Evolutionary conservation across 2,797 vertebrate genomes (phyloP).

Genomic region (Tamandua tetradactyla): DNA sequence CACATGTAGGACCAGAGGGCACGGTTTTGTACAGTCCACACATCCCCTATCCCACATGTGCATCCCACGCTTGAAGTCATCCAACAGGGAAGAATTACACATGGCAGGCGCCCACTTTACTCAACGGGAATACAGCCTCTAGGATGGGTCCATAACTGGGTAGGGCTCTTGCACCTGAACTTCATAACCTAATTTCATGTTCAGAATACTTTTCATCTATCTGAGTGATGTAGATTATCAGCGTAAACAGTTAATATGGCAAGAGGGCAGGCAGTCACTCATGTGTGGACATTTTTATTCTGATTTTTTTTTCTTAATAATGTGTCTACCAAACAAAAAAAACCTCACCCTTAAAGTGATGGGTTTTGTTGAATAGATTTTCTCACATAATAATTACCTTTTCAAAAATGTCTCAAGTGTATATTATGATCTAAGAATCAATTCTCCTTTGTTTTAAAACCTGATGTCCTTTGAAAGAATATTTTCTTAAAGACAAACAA

Average conservation of each 20-base stretch:
- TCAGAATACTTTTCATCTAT: not conserved
- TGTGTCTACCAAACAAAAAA: not conserved
- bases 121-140: not conserved
- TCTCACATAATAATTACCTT: conserved; percentile 54
- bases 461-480: not conserved
- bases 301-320: not conserved
- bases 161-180: not conserved
- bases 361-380: conserved; percentile 43
- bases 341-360: conserved; percentile 13
- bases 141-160: not conserved
- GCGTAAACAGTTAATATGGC: not conserved
- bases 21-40: not conserved
- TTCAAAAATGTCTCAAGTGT: not conserved
- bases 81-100: not conserved
- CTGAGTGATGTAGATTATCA: not conserved
- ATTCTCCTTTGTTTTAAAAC: conserved; percentile 21
- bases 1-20: not conserved
- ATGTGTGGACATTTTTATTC: not conserved
- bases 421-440: conserved; percentile 31
- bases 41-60: not conserved
- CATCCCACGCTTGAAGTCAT: too few relatives aligned
- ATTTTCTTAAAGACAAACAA: conserved; percentile 21
- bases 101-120: not conserved
- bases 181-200: not conserved
- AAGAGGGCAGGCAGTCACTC: not conserved